Evolutionary conservation across 2,113 vertebrate genomes (phyloP).

Genomic region (Puffinus mauretanicus): DNA sequence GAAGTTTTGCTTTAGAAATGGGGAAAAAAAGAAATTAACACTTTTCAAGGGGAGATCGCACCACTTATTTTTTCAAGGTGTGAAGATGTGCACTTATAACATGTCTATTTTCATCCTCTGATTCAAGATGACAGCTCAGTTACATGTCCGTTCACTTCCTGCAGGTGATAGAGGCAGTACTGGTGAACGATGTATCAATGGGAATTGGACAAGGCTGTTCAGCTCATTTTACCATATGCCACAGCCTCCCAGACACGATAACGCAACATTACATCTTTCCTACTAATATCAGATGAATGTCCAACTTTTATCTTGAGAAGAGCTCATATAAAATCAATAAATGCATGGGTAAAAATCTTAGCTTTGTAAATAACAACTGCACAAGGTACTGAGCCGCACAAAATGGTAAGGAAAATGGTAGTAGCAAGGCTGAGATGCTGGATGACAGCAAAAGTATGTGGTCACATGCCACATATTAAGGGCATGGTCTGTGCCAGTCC

Average conservation of each 20-base stretch:
- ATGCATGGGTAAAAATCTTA: background rate
- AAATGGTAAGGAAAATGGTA: background rate
- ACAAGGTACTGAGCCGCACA: background rate
- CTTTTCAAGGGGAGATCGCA: background rate
- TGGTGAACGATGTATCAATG: background rate
- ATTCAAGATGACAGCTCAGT: background rate
- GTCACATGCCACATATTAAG: background rate
- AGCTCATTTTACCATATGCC: background rate
- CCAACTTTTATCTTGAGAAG: background rate
- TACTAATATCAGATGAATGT: background rate
- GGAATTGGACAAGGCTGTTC: background rate
- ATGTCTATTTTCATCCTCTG: background rate
- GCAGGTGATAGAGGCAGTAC: background rate
- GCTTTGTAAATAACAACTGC: background rate
- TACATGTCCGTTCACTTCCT: background rate
- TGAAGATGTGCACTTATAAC: background rate
- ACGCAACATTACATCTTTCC: background rate
- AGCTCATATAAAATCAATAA: background rate
- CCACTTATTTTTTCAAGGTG: background rate
- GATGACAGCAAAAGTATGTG: background rate
- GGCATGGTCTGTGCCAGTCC: background rate
- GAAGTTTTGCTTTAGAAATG: background rate
- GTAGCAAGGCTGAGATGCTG: background rate
- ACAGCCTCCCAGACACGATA: background rate
- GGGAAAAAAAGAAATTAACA: background rate